phyloP scores from a whole-genome alignment of 2,888 invertebrate genomes.

The Tiphia femorata region DNA sequence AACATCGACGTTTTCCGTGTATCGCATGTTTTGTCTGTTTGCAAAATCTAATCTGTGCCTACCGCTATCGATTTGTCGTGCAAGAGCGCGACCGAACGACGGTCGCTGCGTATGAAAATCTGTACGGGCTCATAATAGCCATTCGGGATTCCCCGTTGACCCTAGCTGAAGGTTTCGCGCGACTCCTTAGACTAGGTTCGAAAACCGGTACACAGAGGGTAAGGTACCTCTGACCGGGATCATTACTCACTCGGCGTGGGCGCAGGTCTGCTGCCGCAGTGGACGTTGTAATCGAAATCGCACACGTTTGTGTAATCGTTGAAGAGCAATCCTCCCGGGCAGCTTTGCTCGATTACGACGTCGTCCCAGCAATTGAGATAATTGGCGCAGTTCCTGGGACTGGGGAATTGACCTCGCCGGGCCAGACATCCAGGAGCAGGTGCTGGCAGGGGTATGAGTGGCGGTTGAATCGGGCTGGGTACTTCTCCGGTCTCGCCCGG shows the following conservation, averaged over 20 bases:
- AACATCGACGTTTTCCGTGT: too few species aligned
- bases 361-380: conserved; percentile 83
- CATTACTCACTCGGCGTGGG: conserved; percentile 60
- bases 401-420: conserved; percentile 76
- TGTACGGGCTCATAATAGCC: too few species aligned
- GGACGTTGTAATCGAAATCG: conserved; percentile 76
- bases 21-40: too few species aligned
- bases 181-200: too few species aligned
- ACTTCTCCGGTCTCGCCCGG: conserved; percentile 46
- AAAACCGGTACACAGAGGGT: too few species aligned
- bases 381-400: conserved; percentile 73
- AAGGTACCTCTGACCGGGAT: too few species aligned
- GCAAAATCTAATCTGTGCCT: too few species aligned
- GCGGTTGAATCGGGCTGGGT: conserved; percentile 47
- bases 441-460: conserved; percentile 27
- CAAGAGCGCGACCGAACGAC: neutral
- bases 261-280: conserved; percentile 72
- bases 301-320: conserved; percentile 74
- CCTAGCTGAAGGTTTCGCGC: too few species aligned
- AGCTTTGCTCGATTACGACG: conserved; percentile 76
- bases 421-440: conserved; percentile 53
- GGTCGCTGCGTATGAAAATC: neutral
- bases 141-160: too few species aligned
- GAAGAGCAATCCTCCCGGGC: conserved; percentile 75
- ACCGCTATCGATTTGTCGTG: too few species aligned